Evolutionary conservation across 2,888 invertebrate genomes (phyloP), one percentile per base, ranked within the genome.

Genomic region (Galerucella pusilla): DNA sequence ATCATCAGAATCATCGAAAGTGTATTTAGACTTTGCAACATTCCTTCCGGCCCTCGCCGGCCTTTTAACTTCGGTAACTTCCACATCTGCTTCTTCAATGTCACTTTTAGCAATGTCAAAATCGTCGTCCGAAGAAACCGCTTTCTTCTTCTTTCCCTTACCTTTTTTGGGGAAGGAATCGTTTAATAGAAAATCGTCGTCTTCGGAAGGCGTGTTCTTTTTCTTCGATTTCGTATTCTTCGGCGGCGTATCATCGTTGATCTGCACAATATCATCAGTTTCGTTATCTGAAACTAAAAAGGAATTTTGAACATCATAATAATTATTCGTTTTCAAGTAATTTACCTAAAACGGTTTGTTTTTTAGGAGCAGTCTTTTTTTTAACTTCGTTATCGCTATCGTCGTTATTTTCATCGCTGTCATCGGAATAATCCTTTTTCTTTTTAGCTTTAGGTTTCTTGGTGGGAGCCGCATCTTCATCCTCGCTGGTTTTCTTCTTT

Each of bases 1-100:
- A 35, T 74, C 75, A 16, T 83, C 83, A 74, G 89, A 90, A 81
- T 88, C 89, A 79, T 86, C 86, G 82, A 90, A 90, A 73, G 88
- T 89, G 79, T 88, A 86, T 75, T 84, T 86, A 45, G 81, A 81
- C 68, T 83, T 84, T 52, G 81, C 84, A 7, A 82, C 84, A 28
- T 85, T 85, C 7, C 87, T 68, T 4, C 81, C 80, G 0, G 79
- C 80, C 28, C 79, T 87, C 14, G 80, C 80, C 12, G 79, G 71
- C 68, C 74, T 79, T 59, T 67, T 71, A 11, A 71, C 66, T 61
- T 72, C 70, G 57, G 57, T 57, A 16, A 6, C 20, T 52, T 71
- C 61, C 35, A 60, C 68, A 45, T 73, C 72, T 20, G 46, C 45
- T 46, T 45, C 71, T 49, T 63, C 45, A 59, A 65, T 72, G 64